Evolutionary conservation across 2,113 vertebrate genomes (phyloP).

Genomic region (Acrocephalus kingi): DNA sequence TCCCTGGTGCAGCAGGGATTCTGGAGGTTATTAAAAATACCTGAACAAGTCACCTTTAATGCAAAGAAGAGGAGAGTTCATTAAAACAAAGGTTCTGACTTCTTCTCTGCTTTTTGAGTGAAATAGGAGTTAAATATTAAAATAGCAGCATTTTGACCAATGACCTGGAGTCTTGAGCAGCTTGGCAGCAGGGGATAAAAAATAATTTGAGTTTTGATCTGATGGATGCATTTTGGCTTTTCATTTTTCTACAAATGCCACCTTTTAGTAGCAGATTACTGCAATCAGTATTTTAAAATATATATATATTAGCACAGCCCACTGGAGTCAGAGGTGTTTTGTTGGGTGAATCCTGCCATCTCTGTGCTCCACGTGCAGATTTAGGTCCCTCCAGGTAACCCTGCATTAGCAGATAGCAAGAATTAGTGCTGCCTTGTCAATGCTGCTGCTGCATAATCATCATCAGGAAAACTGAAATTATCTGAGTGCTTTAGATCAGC

Average conservation of each 20-base stretch:
- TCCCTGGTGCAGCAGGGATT: not conserved
- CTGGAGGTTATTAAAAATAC: not conserved
- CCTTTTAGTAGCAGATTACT: not conserved
- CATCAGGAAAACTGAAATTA: not conserved
- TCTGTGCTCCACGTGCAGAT: not conserved
- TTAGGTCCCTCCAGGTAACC: not conserved
- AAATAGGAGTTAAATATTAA: not conserved
- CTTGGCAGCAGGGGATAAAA: not conserved
- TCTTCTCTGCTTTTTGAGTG: not conserved
- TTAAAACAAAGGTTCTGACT: not conserved
- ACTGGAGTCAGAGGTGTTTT: not conserved
- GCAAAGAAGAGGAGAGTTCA: not conserved
- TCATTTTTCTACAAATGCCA: not conserved
- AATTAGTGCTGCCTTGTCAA: not conserved
- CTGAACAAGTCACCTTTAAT: not conserved
- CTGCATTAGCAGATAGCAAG: not conserved
- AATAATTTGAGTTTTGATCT: not conserved
- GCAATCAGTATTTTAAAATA: not conserved
- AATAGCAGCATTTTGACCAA: not conserved
- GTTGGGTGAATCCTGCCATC: not conserved
- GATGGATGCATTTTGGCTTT: not conserved
- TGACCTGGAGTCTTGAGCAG: not conserved
- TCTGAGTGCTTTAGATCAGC: not conserved
- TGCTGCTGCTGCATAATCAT: slow-evolving; percentile 1
- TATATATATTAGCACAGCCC: not conserved